Percentiles rank a stretch among this genome's conserved stretches.
Conservation (phyloP, 2,888 invertebrate genomes). For the Linnaemya tessellans region DNA sequence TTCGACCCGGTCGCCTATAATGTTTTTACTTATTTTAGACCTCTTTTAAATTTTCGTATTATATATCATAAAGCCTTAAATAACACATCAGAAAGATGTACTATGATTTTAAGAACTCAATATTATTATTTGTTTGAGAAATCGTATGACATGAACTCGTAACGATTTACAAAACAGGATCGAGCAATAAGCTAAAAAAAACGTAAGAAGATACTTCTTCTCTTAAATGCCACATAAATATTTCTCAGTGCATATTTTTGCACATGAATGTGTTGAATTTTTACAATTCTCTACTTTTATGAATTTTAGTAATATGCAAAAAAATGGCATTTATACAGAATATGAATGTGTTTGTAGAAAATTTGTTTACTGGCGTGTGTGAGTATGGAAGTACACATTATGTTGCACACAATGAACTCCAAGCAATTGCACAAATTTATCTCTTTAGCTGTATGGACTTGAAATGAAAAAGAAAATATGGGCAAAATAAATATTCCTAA, state of each 20-base stretch:
- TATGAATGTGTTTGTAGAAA: constrained; percentile 5
- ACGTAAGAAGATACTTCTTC: too few relatives aligned
- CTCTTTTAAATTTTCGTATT: too few relatives aligned
- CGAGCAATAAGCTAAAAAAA: too few relatives aligned
- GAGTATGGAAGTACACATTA: constrained; percentile 16
- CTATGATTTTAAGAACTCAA: too few relatives aligned
- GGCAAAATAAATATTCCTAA: neutral
- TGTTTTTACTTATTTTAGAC: too few relatives aligned
- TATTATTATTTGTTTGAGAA: too few relatives aligned
- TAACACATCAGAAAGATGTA: too few relatives aligned
- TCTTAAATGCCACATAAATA: neutral
- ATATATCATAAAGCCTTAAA: too few relatives aligned
- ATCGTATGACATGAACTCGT: too few relatives aligned
- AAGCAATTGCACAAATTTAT: constrained; percentile 34
- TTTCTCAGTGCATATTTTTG: constrained; percentile 9
- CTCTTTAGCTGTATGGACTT: constrained; percentile 9
- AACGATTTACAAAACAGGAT: too few relatives aligned
- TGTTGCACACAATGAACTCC: constrained; percentile 57
- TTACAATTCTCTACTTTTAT: neutral
- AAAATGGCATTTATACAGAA: constrained; percentile 4
- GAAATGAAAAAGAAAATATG: neutral
- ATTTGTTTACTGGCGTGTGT: constrained; percentile 35
- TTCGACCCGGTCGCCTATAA: too few relatives aligned
- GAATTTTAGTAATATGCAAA: neutral
- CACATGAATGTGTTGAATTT: neutral